These are phyloP conservation scores for Cyrtorhinus lividipennis DNA, from an alignment of 1,140 invertebrate genomes.

Conservation along the genomic window DNA sequence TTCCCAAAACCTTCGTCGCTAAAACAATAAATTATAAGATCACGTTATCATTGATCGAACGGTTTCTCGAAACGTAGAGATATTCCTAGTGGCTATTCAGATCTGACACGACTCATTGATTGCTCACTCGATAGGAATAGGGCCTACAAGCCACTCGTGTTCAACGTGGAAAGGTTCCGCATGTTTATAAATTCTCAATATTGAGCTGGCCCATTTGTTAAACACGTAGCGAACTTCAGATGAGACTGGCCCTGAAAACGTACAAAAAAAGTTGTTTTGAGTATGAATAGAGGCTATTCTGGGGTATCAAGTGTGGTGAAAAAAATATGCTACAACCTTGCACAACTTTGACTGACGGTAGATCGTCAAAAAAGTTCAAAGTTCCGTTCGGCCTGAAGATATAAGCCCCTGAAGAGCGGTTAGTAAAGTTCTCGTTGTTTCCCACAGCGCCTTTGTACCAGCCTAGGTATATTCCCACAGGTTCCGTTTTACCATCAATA, in stretches of 20 bases:
- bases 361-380: constrained; percentile 27
- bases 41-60: too few relatives aligned
- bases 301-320: neutral
- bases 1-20: constrained; percentile 56
- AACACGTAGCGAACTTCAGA: constrained; percentile 68
- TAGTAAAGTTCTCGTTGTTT: constrained; percentile 36
- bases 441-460: constrained; percentile 55
- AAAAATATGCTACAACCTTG: constrained; percentile 15
- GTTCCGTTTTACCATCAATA: constrained; percentile 32
- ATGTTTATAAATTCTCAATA: constrained; percentile 55
- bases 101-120: neutral
- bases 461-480: constrained; percentile 51
- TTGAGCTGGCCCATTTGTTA: constrained; percentile 64
- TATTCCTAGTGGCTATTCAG: constrained; percentile 1
- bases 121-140: constrained; percentile 76
- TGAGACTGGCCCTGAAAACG: too few relatives aligned
- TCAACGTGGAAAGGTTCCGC: constrained; percentile 47
- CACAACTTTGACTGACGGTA: constrained; percentile 11
- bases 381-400: constrained; percentile 58
- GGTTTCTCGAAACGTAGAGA: too few relatives aligned
- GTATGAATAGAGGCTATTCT: too few relatives aligned
- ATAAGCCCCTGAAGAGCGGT: constrained; percentile 68
- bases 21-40: constrained; percentile 24
- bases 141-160: constrained; percentile 86
- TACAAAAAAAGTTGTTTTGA: too few relatives aligned